Percentiles rank a stretch among this genome's conserved stretches.
phyloP scores from a whole-genome alignment of 2,888 invertebrate genomes.

The Cephus rjabovi region DNA sequence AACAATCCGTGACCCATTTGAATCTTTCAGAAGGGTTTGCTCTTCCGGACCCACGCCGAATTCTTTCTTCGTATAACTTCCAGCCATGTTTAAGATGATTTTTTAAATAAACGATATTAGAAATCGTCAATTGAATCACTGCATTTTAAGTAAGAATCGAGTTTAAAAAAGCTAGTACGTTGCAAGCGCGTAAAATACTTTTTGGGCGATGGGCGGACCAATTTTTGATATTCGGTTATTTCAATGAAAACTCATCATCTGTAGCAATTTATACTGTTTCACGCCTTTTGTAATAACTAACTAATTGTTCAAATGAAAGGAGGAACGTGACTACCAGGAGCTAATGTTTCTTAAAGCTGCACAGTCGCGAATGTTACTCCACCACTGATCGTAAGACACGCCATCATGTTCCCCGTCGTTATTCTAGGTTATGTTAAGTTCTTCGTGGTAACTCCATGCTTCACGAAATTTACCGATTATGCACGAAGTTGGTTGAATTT shows the following conservation, averaged over 20 bases:
- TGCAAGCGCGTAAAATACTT: neutral
- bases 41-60: slow-evolving; percentile 60
- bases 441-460: slow-evolving; percentile 24
- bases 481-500: neutral
- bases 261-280: neutral
- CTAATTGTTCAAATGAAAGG: neutral
- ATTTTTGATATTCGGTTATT: neutral
- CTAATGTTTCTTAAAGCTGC: neutral
- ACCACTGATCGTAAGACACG: neutral
- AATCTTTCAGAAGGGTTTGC: slow-evolving; percentile 59
- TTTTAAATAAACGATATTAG: neutral
- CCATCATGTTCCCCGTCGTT: neutral
- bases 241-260: neutral
- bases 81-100: slow-evolving; percentile 53
- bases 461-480: neutral
- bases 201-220: neutral
- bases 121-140: neutral
- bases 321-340: neutral
- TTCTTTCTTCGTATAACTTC: slow-evolving; percentile 62
- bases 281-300: neutral
- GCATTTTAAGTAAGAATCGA: neutral
- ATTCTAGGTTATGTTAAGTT: slow-evolving; percentile 18
- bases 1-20: slow-evolving; percentile 54
- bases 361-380: neutral
- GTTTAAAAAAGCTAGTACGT: neutral